phyloP scores from a whole-genome alignment of 1,140 invertebrate genomes.

The Leptestheria dahalacensis region DNA sequence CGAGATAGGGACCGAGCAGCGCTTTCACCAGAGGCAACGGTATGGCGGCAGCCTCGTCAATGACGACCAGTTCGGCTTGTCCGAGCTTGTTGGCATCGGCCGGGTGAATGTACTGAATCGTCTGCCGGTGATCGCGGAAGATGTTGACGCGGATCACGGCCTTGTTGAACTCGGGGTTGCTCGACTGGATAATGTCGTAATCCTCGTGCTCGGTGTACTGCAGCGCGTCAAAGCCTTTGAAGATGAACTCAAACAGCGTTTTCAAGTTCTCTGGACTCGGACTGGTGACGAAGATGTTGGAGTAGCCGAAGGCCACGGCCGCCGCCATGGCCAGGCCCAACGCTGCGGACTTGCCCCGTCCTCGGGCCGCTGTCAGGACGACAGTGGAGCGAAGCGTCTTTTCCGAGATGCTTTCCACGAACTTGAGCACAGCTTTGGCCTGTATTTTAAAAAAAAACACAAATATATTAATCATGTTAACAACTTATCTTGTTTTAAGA shows the following conservation, averaged over 20 bases:
- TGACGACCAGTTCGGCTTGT: constrained; percentile 87
- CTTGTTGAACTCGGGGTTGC: constrained; percentile 93
- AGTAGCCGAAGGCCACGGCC: constrained; percentile 75
- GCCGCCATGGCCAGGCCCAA: constrained; percentile 84
- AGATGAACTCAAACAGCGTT: constrained; percentile 93
- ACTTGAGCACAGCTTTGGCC: constrained; percentile 79
- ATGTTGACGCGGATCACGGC: constrained; percentile 88
- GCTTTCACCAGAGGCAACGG: constrained; percentile 84
- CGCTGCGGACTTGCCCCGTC: constrained; percentile 94
- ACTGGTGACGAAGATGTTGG: constrained; percentile 95
- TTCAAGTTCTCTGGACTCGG: constrained; percentile 97
- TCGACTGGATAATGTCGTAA: constrained; percentile 89
- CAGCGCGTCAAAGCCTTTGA: constrained; percentile 90
- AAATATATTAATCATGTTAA: too few species aligned
- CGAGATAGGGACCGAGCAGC: constrained; percentile 81
- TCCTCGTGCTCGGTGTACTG: constrained; percentile 94
- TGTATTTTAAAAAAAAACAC: constrained; percentile 27
- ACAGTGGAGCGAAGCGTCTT: constrained; percentile 80
- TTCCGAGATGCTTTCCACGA: constrained; percentile 89
- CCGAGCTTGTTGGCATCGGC: constrained; percentile 72
- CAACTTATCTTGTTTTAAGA: too few species aligned
- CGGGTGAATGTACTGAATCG: constrained; percentile 90
- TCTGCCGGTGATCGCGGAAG: constrained; percentile 80
- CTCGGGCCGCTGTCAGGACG: constrained; percentile 87
- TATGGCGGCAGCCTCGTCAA: constrained; percentile 98